These are phyloP conservation scores for Acanthosepion lycidas DNA, from an alignment of 2,888 invertebrate species.

Conservation along the genomic window DNA sequence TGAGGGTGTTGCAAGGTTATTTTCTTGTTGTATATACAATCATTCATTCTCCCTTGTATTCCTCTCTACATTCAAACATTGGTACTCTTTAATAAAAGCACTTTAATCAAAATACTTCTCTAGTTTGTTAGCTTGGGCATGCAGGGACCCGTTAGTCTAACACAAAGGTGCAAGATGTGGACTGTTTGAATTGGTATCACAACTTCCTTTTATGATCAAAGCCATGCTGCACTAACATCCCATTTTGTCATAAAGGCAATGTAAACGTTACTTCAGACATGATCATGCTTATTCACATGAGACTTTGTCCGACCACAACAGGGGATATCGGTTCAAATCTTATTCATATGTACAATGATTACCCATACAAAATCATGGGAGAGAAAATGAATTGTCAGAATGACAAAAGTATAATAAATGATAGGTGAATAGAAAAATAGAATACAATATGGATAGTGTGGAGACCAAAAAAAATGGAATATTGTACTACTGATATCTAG, in stretches of 20 bases:
- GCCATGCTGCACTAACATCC: not conserved
- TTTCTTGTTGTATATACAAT: too few relatives aligned
- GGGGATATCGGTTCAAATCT: not conserved
- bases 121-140: not conserved
- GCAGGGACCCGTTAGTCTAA: not conserved
- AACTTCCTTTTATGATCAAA: not conserved
- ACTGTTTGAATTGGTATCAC: not conserved
- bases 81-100: not conserved
- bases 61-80: not conserved
- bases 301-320: not conserved
- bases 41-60: not conserved
- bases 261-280: not conserved
- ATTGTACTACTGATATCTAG: too few relatives aligned
- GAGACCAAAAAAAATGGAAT: too few relatives aligned
- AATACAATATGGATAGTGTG: too few relatives aligned
- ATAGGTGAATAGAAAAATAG: too few relatives aligned
- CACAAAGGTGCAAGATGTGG: not conserved
- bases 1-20: too few relatives aligned
- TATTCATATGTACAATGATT: not conserved
- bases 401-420: too few relatives aligned
- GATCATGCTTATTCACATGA: not conserved
- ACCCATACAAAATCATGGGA: too few relatives aligned
- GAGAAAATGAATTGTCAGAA: too few relatives aligned
- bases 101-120: not conserved
- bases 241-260: not conserved